A percentile compares a stretch with the other conserved stretches of the same genome.
phyloP scores from a whole-genome alignment of 2,113 vertebrate species.

The Puntigrus tetrazona region DNA sequence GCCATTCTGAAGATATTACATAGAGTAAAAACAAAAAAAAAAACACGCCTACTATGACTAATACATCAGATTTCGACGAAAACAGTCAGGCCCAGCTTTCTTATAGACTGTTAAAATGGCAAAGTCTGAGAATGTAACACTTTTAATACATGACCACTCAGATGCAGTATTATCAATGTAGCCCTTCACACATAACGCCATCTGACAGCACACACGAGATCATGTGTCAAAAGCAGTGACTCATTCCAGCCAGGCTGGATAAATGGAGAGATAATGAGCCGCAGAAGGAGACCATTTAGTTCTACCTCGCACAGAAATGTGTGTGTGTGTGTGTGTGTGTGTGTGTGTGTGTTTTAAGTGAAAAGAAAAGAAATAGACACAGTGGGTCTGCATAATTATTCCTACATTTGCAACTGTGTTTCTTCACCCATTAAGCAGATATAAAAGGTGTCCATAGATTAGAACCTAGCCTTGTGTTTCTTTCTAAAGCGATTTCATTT shows the following conservation, averaged over 20 bases:
- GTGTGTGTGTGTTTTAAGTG: constrained; percentile 13
- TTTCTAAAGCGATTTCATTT: constrained; percentile 24
- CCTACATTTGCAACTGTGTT: constrained; percentile 34
- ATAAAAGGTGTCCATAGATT: constrained; percentile 21
- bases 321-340: background rate
- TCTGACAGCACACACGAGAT: constrained; percentile 17
- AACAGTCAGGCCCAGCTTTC: too few relatives aligned
- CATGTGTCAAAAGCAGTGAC: constrained; percentile 26
- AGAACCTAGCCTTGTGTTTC: constrained; percentile 4
- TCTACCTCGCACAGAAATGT: constrained; percentile 13
- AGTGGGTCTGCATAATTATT: constrained; percentile 10
- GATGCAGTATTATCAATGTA: background rate
- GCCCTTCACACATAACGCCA: background rate
- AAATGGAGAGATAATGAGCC: constrained; percentile 36
- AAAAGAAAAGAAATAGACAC: background rate
- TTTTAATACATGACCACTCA: constrained; percentile 1
- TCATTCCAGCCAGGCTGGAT: constrained; percentile 29
- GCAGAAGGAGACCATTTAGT: background rate
- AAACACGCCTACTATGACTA: background rate
- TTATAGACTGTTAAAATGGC: constrained; percentile 16
- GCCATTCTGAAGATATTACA: background rate
- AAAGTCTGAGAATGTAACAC: background rate
- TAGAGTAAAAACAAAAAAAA: background rate
- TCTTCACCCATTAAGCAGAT: constrained; percentile 13
- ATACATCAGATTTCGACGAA: background rate